Percentiles rank a stretch among this genome's conserved stretches.
Conservation (phyloP, 1,140 invertebrate genomes). For the Mizuhopecten yessoensis region DNA sequence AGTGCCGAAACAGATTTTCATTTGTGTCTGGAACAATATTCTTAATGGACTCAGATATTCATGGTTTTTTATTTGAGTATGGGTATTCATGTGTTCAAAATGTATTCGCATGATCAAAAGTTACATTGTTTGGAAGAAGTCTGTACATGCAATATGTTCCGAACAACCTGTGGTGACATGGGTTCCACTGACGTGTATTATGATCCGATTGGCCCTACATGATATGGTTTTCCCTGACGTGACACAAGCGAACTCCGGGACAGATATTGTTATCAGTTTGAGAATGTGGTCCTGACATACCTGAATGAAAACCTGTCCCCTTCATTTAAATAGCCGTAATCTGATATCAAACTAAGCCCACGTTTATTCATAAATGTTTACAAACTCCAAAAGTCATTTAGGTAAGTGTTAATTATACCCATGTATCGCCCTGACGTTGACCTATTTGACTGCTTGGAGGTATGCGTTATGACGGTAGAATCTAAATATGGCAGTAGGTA, state of each 20-base stretch:
- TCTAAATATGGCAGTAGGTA: not conserved
- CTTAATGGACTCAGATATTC: too few relatives aligned
- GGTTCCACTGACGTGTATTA: too few relatives aligned
- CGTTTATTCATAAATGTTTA: not conserved
- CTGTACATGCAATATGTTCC: too few relatives aligned
- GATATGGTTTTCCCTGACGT: too few relatives aligned
- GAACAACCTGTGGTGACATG: too few relatives aligned
- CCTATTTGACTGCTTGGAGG: not conserved
- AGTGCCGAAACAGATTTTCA: too few relatives aligned
- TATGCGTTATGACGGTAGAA: not conserved
- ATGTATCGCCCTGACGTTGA: not conserved
- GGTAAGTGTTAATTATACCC: conserved; percentile 4
- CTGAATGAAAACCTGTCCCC: not conserved
- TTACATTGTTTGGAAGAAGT: too few relatives aligned
- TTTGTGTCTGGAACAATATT: too few relatives aligned
- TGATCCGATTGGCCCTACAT: too few relatives aligned
- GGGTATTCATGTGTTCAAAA: too few relatives aligned
- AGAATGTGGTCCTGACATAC: not conserved
- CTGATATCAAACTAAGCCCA: not conserved
- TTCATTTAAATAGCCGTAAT: not conserved
- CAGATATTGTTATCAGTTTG: not conserved
- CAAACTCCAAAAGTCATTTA: not conserved
- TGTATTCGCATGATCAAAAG: too few relatives aligned
- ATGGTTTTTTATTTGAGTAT: too few relatives aligned
- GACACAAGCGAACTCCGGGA: not conserved